Base-by-base conservation (phyloP, 2,888 invertebrate species). In the Dynastes grantii region DNA sequence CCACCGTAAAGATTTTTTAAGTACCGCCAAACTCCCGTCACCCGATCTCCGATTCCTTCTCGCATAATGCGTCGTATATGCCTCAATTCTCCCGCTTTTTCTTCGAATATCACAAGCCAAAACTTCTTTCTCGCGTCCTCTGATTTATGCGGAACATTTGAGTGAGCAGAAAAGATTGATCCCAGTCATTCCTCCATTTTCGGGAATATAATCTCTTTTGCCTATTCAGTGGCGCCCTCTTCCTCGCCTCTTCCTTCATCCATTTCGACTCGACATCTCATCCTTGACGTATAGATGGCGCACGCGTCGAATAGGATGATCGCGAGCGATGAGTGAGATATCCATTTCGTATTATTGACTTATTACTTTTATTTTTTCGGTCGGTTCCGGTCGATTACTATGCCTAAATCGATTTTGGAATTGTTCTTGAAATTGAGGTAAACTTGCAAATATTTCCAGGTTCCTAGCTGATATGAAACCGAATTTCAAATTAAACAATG, bases 141-240 rank as follows among this genome's bases (percentile, higher is more conserved):
- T 75, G 73, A 75, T 75, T 75, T 75, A 75, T 75, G 73, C 73
- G 73, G 73, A 40, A 61, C 61, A 75, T 75, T 75, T 75, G 61
- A 75, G 63, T 29, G 73, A 61, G 73, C 61, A 61, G 73, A 61
- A 61, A 75, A 75, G 73, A 75, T 75, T 75, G 73, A 75, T 75
- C 45, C 73, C 73, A 61, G 73, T 75, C 73, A 75, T 75, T 61
- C 40, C 45, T 45, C 73, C 73, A 63, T 75, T 75, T 61, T 75
- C 45, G 73, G 27, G 40, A 61, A 61, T 75, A 75, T 58, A 58
- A 58, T 75, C 73, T 61, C 71, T 58, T 45, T 73, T 73, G 61
- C 73, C 73, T 51, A 75, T 75, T 75, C 61, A 75, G n/a, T 37
- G 40, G 45, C 22, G 73, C 29, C 8, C 51, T n/a, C 45, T 45